phyloP scores from a whole-genome alignment of 2,888 invertebrate species.

The Clistopyga incitator region DNA sequence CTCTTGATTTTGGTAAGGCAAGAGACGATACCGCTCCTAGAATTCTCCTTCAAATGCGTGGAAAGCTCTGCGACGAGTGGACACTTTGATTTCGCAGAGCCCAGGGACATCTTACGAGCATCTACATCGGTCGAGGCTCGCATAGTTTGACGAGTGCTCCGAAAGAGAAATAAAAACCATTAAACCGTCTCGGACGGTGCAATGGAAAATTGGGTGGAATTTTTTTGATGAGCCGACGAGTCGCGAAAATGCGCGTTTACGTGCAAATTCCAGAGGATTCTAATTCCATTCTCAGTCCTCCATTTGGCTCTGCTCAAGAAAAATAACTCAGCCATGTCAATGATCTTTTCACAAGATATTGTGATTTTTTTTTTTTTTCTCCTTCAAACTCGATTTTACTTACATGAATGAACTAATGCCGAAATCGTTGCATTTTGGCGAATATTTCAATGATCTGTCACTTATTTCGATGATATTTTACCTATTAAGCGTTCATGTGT shows the following conservation, averaged over 20 bases:
- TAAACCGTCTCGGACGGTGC: too few species aligned
- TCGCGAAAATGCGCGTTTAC: background rate
- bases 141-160: background rate
- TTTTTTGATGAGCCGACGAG: background rate
- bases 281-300: conserved; percentile 7
- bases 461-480: conserved; percentile 6
- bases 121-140: conserved; percentile 16
- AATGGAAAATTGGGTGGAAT: background rate
- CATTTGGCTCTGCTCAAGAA: conserved; percentile 2
- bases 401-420: background rate
- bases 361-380: conserved; percentile 1
- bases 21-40: conserved; percentile 73
- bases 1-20: conserved; percentile 76
- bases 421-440: background rate
- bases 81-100: conserved; percentile 58
- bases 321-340: conserved; percentile 31
- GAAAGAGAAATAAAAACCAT: background rate
- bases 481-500: conserved; percentile 8
- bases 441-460: background rate
- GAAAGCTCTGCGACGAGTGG: conserved; percentile 73
- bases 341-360: background rate
- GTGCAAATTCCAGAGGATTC: background rate
- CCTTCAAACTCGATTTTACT: background rate
- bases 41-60: conserved; percentile 73
- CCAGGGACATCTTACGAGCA: conserved; percentile 50